A percentile compares a stretch with the other conserved stretches of the same genome.
These are phyloP conservation scores for Ctenochaetus hawaiiensis DNA, from an alignment of 2,797 vertebrate genomes.

Conservation along the genomic window DNA sequence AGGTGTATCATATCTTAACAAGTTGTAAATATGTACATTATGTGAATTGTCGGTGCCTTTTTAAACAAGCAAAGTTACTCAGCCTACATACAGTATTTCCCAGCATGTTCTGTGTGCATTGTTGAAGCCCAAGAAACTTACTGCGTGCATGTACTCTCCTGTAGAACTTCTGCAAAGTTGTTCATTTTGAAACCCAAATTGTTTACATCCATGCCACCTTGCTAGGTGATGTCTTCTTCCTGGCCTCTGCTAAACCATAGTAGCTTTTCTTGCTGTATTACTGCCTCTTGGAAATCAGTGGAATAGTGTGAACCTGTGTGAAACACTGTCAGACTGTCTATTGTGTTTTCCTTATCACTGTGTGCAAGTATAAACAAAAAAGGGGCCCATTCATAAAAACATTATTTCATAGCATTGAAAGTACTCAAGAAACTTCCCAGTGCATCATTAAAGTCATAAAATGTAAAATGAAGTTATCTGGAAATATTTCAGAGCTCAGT, in stretches of 20 bases:
- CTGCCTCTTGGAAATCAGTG: background rate
- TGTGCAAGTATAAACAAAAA: background rate
- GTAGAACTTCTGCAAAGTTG: background rate
- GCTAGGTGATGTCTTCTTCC: background rate
- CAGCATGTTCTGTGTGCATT: background rate
- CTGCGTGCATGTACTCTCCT: background rate
- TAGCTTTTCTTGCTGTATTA: background rate
- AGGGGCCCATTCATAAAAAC: background rate
- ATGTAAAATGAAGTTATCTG: too few relatives aligned
- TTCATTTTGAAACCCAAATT: background rate
- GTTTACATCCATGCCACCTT: background rate
- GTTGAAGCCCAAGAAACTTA: background rate
- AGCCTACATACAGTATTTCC: background rate
- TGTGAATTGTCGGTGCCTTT: background rate
- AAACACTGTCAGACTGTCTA: background rate
- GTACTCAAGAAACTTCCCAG: background rate
- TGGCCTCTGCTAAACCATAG: background rate
- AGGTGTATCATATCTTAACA: background rate
- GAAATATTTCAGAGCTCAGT: background rate
- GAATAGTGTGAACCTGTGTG: slow-evolving; percentile 1
- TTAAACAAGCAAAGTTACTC: background rate
- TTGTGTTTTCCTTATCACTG: background rate
- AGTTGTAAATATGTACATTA: background rate
- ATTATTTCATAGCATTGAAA: background rate
- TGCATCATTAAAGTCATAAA: background rate